Base-by-base conservation (phyloP, 2,797 vertebrate species). In the Apogon talboti region DNA sequence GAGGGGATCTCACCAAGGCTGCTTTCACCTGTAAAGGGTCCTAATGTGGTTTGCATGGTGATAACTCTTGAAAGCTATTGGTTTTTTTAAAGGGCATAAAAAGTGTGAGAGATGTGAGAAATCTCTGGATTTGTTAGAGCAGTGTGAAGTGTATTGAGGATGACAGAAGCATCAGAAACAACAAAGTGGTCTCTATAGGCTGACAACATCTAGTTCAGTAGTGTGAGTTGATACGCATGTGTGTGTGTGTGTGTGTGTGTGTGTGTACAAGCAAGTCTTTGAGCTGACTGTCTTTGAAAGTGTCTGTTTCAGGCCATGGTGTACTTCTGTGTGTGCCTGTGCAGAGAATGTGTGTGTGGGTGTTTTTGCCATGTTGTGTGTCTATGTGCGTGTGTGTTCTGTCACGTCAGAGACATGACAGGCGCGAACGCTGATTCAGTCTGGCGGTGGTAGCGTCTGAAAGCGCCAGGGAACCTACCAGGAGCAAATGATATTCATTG, bases 401-500 rank as follows among this genome's bases (percentile, higher is more conserved):
- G 43, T 89, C 84, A 85, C 73, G 58, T 89, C 80, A 76, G 55
- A 81, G 76, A 85, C 83, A 87, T 92, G 90, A 91, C 87, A 91
- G 90, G 86, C 78, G 73, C 76, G 45, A 92, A 87, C 68, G 71
- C 89, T 92, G 91, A 92, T 91, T 89, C 76, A 77, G 81, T 88
- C 84, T 92, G 92, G 90, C 88, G 79, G 84, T 66, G 69, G 81
- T 38, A 75, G 87, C 76, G 72, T 86, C 87, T 84, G 78, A 83
- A 77, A 90, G 86, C 71, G 74, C 80, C 81, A 82, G 87, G 88
- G 84, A 89, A 79, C 82, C 87, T 71, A 92, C 85, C 72, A 70
- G 83, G 87, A 92, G 91, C 88, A 92, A 93, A 93, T 93, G 88
- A 92, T 92, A 93, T 93, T 93, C 91, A 93, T 94, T 94, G 91